Base-by-base conservation (phyloP, 2,113 vertebrate genomes). In the Poeciliopsis turrubarensis region DNA sequence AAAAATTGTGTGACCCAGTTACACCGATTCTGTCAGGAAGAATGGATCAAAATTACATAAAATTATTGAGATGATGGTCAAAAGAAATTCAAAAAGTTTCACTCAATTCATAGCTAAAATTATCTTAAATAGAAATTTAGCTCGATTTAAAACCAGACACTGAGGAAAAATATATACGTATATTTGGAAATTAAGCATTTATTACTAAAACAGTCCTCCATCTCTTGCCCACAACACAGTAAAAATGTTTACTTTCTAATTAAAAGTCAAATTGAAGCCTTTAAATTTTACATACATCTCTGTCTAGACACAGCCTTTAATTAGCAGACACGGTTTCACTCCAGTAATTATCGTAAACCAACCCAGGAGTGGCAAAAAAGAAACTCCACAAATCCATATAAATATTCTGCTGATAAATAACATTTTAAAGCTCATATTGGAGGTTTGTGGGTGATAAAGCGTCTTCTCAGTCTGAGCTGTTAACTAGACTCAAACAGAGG, bases 271-370 rank as follows among this genome's bases (percentile, higher is more conserved):
- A 60, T 15, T 11, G 47, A 29, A 51, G 15, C 31, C 31, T 70
- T 74, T 68, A 41, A 72, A 39, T 70, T 39, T 34, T 32, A 19
- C 63, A 71, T 54, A 25, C 47, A 67, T 81, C 29, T 2, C 37
- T 19, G 86, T 91, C 91, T 89, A 91, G 90, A 91, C 87, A 0
- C 22, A 2, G 54, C 51, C 57, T 88, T 83, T 90, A 82, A 89
- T 77, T 76, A 87, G 81, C 70, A 66, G 78, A 7, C 70, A 11
- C 14, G 11, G 71, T 9, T 66, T 73, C 37, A 25, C 78, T 80
- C 44, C 70, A 70, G 65, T 76, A 77, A 89, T 44, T 70, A 83
- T 67, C 12, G 14, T 25, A 72, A 73, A 72, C 26, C 30, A 70
- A 70, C 63, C 29, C 67, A 60, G 37, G 65, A 29, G 51, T 15